Conservation (phyloP, 1,140 invertebrate species). For the Dreissena rostriformis region DNA sequence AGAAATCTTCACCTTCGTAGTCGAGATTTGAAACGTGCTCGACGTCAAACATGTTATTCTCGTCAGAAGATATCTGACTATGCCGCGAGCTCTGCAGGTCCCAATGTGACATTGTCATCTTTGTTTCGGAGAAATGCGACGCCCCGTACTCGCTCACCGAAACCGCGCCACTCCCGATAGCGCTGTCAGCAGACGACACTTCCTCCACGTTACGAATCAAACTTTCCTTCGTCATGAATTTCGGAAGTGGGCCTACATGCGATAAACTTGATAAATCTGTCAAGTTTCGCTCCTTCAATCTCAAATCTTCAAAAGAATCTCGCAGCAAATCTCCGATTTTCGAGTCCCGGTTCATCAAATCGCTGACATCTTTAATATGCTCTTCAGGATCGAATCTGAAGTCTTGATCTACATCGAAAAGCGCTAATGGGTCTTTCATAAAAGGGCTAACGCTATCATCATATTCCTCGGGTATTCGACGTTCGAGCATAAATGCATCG, state of each 20-base stretch:
- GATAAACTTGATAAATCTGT: constrained; percentile 45
- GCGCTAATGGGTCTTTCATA: constrained; percentile 23
- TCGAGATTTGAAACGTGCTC: constrained; percentile 39
- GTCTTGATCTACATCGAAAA: constrained; percentile 9
- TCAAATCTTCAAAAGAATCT: constrained; percentile 5
- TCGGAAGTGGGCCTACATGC: constrained; percentile 43
- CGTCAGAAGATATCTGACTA: constrained; percentile 44
- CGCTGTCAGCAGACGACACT: constrained; percentile 33
- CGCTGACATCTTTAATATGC: neutral
- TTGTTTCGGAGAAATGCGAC: constrained; percentile 46
- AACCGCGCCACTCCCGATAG: constrained; percentile 33
- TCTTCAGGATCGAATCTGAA: neutral
- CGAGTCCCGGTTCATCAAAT: neutral
- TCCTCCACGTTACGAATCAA: constrained; percentile 23
- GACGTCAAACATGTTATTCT: constrained; percentile 52
- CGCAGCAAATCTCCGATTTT: neutral
- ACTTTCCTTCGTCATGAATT: constrained; percentile 22
- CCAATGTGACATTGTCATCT: constrained; percentile 12
- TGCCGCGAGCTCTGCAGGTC: constrained; percentile 21
- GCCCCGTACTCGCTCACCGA: constrained; percentile 33
- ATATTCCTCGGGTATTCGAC: neutral
- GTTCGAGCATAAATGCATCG: neutral
- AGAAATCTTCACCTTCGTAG: constrained; percentile 29
- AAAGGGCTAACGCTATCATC: constrained; percentile 1
- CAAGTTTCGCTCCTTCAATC: constrained; percentile 30